A percentile compares a stretch with the other conserved stretches of the same genome.
These are phyloP conservation scores for Prionailurus bengalensis DNA, from an alignment of 2,113 vertebrate genomes.

Conservation along the genomic window DNA sequence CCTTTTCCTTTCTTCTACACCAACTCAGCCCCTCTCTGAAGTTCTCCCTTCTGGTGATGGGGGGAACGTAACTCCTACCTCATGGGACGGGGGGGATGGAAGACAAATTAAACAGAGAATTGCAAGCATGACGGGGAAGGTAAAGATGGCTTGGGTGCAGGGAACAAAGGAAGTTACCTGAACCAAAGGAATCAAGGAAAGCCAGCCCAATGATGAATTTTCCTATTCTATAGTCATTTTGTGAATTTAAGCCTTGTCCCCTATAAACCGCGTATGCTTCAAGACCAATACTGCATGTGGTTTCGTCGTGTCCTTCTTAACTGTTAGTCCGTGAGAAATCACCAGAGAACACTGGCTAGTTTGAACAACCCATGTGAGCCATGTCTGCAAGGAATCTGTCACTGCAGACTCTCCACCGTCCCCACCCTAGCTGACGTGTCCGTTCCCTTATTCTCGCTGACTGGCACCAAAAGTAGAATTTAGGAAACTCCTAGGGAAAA, in stretches of 20 bases:
- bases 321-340: background rate
- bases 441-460: background rate
- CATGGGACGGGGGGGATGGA: no score
- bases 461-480: background rate
- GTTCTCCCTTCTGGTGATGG: background rate
- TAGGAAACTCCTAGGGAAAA: background rate
- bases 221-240: background rate
- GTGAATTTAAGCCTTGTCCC: background rate
- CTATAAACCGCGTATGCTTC: background rate
- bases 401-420: fast-evolving
- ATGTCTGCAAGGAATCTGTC: background rate
- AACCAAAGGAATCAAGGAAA: background rate
- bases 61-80: background rate
- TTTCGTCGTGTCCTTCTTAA: background rate
- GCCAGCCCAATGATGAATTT: background rate
- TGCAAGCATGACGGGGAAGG: background rate
- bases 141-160: background rate
- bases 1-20: background rate
- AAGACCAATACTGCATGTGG: background rate
- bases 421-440: background rate
- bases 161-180: background rate
- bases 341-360: background rate
- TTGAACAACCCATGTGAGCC: background rate
- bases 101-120: background rate
- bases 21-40: background rate